Conservation (phyloP, 2,888 invertebrate species). For the Metacarcinus magister region DNA sequence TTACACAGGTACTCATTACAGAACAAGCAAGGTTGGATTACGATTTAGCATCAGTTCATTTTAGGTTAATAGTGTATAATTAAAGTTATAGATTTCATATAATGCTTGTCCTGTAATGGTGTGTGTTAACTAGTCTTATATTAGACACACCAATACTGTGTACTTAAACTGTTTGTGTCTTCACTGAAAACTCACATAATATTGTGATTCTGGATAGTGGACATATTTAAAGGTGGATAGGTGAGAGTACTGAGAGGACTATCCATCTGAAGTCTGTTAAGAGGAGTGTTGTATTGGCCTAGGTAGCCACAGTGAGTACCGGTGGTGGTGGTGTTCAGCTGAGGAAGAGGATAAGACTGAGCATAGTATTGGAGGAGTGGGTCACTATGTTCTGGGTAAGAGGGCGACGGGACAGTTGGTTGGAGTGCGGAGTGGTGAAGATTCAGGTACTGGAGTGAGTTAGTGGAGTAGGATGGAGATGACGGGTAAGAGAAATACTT, state of each 20-base stretch:
- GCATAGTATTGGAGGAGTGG: slow-evolving; percentile 67
- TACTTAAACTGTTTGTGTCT: background rate
- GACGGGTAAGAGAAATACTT: slow-evolving; percentile 66
- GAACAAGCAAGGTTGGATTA: background rate
- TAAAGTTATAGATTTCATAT: background rate
- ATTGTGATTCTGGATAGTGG: slow-evolving; percentile 59
- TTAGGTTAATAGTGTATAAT: background rate
- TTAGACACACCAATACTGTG: background rate
- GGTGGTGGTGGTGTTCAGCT: slow-evolving; percentile 57
- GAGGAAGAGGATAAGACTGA: slow-evolving; percentile 56
- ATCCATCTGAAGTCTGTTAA: slow-evolving; percentile 60
- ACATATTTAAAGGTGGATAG: slow-evolving; percentile 64
- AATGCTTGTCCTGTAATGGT: background rate
- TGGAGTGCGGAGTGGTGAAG: slow-evolving; percentile 71
- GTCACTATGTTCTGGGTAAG: slow-evolving; percentile 67
- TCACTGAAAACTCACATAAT: slow-evolving; percentile 26
- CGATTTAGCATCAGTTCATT: too few relatives aligned
- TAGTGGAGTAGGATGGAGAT: slow-evolving; percentile 61
- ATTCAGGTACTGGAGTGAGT: slow-evolving; percentile 79
- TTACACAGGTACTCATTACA: background rate
- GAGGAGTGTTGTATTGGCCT: slow-evolving; percentile 29
- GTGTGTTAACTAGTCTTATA: background rate
- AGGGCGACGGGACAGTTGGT: slow-evolving; percentile 12
- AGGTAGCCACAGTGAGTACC: slow-evolving; percentile 59
- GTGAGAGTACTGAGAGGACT: slow-evolving; percentile 44